Percentiles rank a stretch among this genome's conserved stretches.
Evolutionary conservation across 2,888 invertebrate genomes (phyloP).

Genomic region (Automeris io): DNA sequence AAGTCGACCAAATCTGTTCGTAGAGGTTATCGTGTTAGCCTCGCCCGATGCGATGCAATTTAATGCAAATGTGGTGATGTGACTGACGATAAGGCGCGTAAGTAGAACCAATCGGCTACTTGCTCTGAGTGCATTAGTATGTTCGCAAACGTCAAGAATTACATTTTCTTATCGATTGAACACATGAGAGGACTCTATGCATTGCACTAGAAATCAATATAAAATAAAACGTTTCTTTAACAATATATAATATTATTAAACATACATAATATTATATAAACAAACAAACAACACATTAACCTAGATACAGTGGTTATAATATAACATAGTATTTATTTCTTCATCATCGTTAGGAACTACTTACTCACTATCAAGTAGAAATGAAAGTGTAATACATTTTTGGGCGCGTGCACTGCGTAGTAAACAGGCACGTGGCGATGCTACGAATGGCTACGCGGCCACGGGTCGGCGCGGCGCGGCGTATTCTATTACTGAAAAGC

Average conservation of each 20-base stretch:
- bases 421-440: conserved; percentile 30
- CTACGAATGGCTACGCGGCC: conserved; percentile 23
- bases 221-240: too few relatives aligned
- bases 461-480: too few relatives aligned
- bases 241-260: too few relatives aligned
- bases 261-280: too few relatives aligned
- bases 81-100: conserved; percentile 36
- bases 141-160: conserved; percentile 35
- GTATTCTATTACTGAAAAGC: too few relatives aligned
- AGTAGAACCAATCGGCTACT: conserved; percentile 21
- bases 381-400: neutral
- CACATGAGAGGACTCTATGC: too few relatives aligned
- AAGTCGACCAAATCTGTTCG: conserved; percentile 5
- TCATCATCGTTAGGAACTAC: neutral
- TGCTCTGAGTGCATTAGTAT: conserved; percentile 27
- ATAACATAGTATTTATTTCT: neutral
- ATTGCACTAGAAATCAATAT: too few relatives aligned
- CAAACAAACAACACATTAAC: too few relatives aligned
- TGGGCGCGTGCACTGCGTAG: conserved; percentile 39
- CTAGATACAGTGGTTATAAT: too few relatives aligned
- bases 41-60: conserved; percentile 41
- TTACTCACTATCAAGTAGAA: too few relatives aligned
- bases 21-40: neutral
- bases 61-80: conserved; percentile 59
- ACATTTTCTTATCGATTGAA: conserved; percentile 19